A percentile compares a stretch with the other conserved stretches of the same genome.
Evolutionary conservation across 64 coral and sea anemone species (phyloP).

Genomic region (Actinia equina): DNA sequence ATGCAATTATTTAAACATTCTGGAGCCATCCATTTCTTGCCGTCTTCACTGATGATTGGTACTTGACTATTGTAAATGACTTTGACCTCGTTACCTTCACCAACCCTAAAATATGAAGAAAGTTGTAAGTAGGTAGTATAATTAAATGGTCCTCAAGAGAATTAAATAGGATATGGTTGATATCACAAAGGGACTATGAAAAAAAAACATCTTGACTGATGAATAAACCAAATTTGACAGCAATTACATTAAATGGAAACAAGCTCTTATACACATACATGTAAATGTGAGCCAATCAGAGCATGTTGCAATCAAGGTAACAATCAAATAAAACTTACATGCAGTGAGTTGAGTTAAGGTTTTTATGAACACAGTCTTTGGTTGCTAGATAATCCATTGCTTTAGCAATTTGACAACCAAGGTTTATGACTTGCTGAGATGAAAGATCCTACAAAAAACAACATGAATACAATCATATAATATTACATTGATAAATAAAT

Average conservation of each 20-base stretch:
- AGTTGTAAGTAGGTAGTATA: background rate
- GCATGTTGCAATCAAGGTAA: no score
- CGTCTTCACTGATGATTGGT: slow-evolving; percentile 8
- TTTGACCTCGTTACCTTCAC: slow-evolving; percentile 32
- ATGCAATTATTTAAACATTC: slow-evolving; percentile 30
- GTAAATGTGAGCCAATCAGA: no score
- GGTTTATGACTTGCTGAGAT: background rate
- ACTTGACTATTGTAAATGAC: slow-evolving; percentile 32
- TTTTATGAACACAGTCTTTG: slow-evolving; percentile 43
- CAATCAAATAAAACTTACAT: slow-evolving; percentile 34
- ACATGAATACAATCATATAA: background rate
- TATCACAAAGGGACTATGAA: no score
- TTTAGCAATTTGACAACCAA: slow-evolving; percentile 31
- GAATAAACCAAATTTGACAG: no score
- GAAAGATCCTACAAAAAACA: background rate
- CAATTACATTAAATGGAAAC: no score
- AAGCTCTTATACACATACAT: no score
- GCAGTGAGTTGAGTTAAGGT: slow-evolving; percentile 45
- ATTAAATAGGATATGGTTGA: no score
- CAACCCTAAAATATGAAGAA: slow-evolving; percentile 20
- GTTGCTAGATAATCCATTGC: slow-evolving; percentile 42
- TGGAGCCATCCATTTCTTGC: slow-evolving; percentile 41
- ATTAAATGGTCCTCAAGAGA: no score
- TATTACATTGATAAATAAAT: no score
- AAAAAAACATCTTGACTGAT: no score